These are phyloP conservation scores for Lethenteron camtschaticum DNA, from an alignment of 2,113 vertebrate genomes.

Conservation along the genomic window DNA sequence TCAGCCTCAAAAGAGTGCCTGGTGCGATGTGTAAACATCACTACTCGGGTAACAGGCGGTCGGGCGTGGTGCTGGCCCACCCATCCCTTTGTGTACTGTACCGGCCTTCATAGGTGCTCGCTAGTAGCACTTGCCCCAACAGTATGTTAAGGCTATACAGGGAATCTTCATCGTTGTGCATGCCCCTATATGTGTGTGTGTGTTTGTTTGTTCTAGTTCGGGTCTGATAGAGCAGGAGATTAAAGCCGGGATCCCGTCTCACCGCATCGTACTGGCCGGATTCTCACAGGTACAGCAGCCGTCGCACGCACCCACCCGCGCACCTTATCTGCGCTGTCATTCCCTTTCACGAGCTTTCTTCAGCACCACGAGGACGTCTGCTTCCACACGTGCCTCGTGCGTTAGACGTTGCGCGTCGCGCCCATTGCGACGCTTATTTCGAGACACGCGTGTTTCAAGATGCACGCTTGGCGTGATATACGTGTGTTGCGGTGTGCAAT, in stretches of 20 bases:
- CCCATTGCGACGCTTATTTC: not conserved
- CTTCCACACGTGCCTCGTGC: too few species aligned
- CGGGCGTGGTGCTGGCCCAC: not conserved
- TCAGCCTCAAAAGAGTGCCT: too few species aligned
- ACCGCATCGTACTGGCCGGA: conserved; percentile 73
- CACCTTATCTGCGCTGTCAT: too few species aligned
- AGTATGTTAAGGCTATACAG: too few species aligned
- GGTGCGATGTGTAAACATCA: too few species aligned
- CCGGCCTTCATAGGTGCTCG: too few species aligned
- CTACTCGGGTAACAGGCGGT: not conserved
- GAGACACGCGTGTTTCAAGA: not conserved
- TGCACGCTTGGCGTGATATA: not conserved
- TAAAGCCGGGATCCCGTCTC: conserved; percentile 74
- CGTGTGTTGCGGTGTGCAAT: not conserved
- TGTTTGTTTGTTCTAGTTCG: conserved; percentile 33
- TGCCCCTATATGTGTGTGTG: not conserved
- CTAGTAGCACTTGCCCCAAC: too few species aligned
- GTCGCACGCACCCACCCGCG: too few species aligned
- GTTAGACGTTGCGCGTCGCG: too few species aligned
- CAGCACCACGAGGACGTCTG: too few species aligned
- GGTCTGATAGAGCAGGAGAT: conserved; percentile 81
- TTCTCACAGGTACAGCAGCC: conserved; percentile 63
- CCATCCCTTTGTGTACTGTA: not conserved
- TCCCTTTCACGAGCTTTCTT: too few species aligned
- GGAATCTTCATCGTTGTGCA: too few species aligned